Percentiles rank a stretch among this genome's conserved stretches.
These are phyloP conservation scores for Platycheirus rosarum DNA, from an alignment of 2,888 invertebrate genomes.

Conservation along the genomic window DNA sequence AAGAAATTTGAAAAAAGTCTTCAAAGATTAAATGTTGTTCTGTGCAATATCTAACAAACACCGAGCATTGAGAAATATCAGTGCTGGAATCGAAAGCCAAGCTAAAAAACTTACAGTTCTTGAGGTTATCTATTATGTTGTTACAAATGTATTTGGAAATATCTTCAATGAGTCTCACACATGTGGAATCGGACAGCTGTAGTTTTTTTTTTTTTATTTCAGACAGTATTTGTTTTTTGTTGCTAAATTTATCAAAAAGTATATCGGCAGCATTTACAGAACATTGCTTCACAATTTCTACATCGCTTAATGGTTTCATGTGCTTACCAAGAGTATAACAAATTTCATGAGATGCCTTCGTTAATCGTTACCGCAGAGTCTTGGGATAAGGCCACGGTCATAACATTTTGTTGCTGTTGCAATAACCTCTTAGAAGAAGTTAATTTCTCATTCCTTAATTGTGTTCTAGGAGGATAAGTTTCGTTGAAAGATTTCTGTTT, in stretches of 20 bases:
- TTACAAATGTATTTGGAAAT: neutral
- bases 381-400: neutral
- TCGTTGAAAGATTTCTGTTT: neutral
- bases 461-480: no score
- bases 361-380: neutral
- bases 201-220: no score
- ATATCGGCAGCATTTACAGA: neutral
- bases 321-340: constrained; percentile 21
- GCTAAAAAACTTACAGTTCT: neutral
- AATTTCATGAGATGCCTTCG: neutral
- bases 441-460: constrained; percentile 15
- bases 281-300: constrained; percentile 1
- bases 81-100: constrained; percentile 6
- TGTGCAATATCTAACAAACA: constrained; percentile 17
- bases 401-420: neutral
- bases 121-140: neutral
- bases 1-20: constrained; percentile 17
- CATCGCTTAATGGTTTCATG: constrained; percentile 17
- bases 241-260: neutral
- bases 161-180: neutral
- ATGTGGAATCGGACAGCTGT: no score
- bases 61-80: neutral
- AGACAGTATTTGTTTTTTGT: no score
- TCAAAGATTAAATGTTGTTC: neutral
- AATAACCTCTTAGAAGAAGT: neutral